Percentiles rank a stretch among this genome's conserved stretches.
phyloP scores from a whole-genome alignment of 2,888 invertebrate genomes.

The Mechanitis mazaeus region DNA sequence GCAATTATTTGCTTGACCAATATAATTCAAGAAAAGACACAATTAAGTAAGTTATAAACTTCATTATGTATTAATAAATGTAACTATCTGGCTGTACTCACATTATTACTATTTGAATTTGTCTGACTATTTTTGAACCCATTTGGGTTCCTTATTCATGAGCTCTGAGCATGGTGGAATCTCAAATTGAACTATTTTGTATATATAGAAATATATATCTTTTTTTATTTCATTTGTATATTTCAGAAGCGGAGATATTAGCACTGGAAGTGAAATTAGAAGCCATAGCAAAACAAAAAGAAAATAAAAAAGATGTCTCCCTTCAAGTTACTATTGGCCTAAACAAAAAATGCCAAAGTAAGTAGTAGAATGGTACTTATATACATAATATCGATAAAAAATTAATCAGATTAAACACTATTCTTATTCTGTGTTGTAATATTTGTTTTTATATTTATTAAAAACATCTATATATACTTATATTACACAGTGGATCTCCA shows the following conservation, averaged over 20 bases:
- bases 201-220: constrained; percentile 1
- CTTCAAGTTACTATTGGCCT: constrained; percentile 54
- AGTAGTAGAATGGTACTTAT: constrained; percentile 34
- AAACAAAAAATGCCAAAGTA: constrained; percentile 55
- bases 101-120: too few species aligned
- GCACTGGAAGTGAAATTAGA: constrained; percentile 63
- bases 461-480: too few species aligned
- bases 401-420: too few species aligned
- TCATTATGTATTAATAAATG: neutral
- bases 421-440: too few species aligned
- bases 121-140: too few species aligned
- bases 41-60: constrained; percentile 53
- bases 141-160: too few species aligned
- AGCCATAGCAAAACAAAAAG: constrained; percentile 36
- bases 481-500: too few species aligned
- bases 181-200: too few species aligned
- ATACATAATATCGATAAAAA: constrained; percentile 1
- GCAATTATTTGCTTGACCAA: constrained; percentile 59
- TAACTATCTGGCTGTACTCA: too few species aligned
- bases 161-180: too few species aligned
- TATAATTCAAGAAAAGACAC: constrained; percentile 55
- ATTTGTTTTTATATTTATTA: too few species aligned
- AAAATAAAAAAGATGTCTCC: constrained; percentile 51
- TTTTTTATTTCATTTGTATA: neutral
- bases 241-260: constrained; percentile 61